phyloP scores from a whole-genome alignment of 2,888 invertebrate genomes.

The Pardosa pseudoannulata region DNA sequence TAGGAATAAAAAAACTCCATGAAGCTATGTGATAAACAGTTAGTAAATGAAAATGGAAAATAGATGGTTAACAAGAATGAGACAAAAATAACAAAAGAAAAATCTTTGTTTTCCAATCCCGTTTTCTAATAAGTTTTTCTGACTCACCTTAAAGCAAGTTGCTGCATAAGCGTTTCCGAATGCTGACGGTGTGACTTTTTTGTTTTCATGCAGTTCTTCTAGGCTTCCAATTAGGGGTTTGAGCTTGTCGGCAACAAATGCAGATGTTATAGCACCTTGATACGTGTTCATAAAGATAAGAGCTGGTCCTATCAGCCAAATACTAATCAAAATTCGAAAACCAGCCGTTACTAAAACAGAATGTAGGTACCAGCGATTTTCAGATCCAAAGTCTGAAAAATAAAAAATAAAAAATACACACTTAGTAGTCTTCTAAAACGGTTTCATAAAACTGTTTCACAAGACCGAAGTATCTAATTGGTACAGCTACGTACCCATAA shows the following conservation, averaged over 20 bases:
- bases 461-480: too few species aligned
- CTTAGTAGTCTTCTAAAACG: too few species aligned
- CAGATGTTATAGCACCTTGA: not conserved
- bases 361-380: not conserved
- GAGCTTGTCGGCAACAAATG: slow-evolving; percentile 16
- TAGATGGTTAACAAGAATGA: too few species aligned
- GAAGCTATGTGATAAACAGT: too few species aligned
- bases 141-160: slow-evolving; percentile 19
- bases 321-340: not conserved
- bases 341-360: not conserved
- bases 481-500: too few species aligned
- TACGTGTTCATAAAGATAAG: not conserved
- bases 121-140: too few species aligned
- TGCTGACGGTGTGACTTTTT: not conserved
- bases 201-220: slow-evolving; percentile 14
- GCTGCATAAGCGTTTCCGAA: slow-evolving; percentile 20
- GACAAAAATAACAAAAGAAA: too few species aligned
- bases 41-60: too few species aligned
- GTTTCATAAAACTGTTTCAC: too few species aligned
- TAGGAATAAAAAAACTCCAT: too few species aligned
- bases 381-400: slow-evolving; percentile 27
- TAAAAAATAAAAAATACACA: too few species aligned
- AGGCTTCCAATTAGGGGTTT: slow-evolving; percentile 18
- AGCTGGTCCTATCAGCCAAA: not conserved
- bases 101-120: too few species aligned